Evolutionary conservation across 1,140 invertebrate genomes (phyloP), one percentile per base, ranked within the genome.

Genomic region (Helicoverpa armigera): DNA sequence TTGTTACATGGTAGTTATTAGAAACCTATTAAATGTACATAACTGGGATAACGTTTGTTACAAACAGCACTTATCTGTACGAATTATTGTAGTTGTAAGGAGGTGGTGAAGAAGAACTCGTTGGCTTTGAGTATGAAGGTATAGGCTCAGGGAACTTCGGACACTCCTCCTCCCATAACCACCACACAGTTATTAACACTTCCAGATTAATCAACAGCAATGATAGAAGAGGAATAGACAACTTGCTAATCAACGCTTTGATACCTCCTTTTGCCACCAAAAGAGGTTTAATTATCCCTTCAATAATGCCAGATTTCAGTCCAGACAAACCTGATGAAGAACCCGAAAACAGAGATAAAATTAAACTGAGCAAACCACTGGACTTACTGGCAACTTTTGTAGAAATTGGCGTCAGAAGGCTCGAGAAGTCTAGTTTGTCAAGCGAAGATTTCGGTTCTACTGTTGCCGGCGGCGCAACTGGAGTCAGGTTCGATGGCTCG

Each of bases 141-240:
- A 79, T 48, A 1, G 83, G 67, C 50, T 53, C 23, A 14, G 78
- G 76, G 16, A 48, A 16, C 50, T 83, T 63, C 0, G 87, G 85
- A 77, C 92, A 94, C 53, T 94, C 92, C 48, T 94, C 92, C 35
- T 95, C 94, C 94, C 94, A 95, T 29, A 95, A 79, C 94, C 94
- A 95, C 94, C 94, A 95, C 9, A 95, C 83, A 9, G 88, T 91
- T 18, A 92, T 79, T 80, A 94, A 81, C 43, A 95, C 87, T 81
- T 95, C 94, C 29, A 95, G 61, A 82, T 95, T 95, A 31, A 95
- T 91, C 74, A 95, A 82, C 3, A 95, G 18, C 23, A 95, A 78
- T 14, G 89, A 83, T 79, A 95, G 83, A 18, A 94, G 69, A 23
- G 94, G 94, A 75, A 95, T 88, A 14, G 89, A 75, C 5, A 95